Conservation (phyloP, 2,888 invertebrate genomes). For the Cyclophora punctaria region DNA sequence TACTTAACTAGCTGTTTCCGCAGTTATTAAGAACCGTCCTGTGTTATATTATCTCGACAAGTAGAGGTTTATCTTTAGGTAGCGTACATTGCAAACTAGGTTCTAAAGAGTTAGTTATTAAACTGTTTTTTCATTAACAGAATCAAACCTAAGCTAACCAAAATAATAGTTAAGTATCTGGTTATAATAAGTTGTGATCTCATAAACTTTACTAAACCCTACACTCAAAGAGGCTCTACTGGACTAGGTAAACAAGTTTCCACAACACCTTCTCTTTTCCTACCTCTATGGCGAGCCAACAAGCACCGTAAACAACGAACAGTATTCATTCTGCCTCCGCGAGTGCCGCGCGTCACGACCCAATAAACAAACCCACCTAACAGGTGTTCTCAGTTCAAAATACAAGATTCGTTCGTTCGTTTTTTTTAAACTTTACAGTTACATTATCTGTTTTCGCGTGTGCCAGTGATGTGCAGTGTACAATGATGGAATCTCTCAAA, state of each 20-base stretch:
- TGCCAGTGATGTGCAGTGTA: slow-evolving; percentile 19
- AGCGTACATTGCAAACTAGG: no score
- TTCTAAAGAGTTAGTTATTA: no score
- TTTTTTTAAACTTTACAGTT: slow-evolving; percentile 19
- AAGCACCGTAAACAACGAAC: slow-evolving; percentile 66
- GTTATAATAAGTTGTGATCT: no score
- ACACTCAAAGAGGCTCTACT: slow-evolving; percentile 26
- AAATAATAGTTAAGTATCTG: no score
- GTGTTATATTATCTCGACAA: no score
- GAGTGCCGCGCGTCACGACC: slow-evolving; percentile 39
- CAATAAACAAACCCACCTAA: slow-evolving; percentile 32
- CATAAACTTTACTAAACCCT: no score
- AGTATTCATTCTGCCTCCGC: slow-evolving; percentile 62
- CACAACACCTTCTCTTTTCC: slow-evolving; percentile 11
- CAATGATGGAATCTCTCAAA: not conserved
- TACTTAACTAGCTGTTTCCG: no score
- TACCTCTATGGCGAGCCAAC: slow-evolving; percentile 44
- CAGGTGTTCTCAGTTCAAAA: slow-evolving; percentile 43
- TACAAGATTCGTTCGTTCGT: slow-evolving; percentile 55
- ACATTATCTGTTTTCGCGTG: slow-evolving; percentile 11
- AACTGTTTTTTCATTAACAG: no score
- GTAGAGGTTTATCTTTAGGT: no score
- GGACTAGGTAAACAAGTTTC: slow-evolving; percentile 11
- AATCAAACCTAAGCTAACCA: no score
- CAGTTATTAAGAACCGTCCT: no score